These are phyloP conservation scores for Trichosurus vulpecula DNA, from an alignment of 2,797 vertebrate genomes.

Conservation along the genomic window DNA sequence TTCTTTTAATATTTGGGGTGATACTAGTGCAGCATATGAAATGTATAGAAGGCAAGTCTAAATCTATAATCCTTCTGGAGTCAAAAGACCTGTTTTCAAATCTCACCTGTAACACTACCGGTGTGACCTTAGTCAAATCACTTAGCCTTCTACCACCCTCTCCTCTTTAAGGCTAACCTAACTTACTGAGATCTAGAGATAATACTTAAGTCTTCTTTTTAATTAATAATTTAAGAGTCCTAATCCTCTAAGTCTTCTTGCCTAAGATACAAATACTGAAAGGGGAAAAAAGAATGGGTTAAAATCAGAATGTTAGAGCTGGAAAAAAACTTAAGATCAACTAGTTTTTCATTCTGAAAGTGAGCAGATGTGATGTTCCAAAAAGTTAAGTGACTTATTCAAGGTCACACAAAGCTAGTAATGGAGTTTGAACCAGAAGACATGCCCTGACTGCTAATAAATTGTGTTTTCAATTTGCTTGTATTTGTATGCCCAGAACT, in stretches of 20 bases:
- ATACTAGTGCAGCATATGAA: too few species aligned
- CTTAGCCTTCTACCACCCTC: too few species aligned
- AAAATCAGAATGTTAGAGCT: not conserved
- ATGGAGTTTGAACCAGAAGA: not conserved
- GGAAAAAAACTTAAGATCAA: not conserved
- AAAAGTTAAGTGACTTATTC: not conserved
- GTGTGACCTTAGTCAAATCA: too few species aligned
- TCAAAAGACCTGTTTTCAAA: too few species aligned
- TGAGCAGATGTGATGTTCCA: not conserved
- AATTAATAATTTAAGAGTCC: not conserved
- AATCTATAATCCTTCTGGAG: too few species aligned
- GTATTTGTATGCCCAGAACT: not conserved
- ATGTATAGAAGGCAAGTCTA: too few species aligned
- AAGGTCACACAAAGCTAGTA: not conserved
- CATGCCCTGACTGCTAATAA: not conserved
- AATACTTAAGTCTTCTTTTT: not conserved
- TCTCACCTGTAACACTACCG: too few species aligned
- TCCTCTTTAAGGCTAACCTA: too few species aligned
- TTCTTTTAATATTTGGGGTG: not conserved
- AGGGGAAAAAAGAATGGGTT: not conserved
- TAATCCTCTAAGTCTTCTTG: not conserved
- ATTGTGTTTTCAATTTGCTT: not conserved
- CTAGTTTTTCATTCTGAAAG: not conserved
- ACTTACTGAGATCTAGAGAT: not conserved
- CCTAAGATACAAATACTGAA: not conserved